phyloP scores from a whole-genome alignment of 2,888 invertebrate genomes.

The Xanthostigma xanthostigma region DNA sequence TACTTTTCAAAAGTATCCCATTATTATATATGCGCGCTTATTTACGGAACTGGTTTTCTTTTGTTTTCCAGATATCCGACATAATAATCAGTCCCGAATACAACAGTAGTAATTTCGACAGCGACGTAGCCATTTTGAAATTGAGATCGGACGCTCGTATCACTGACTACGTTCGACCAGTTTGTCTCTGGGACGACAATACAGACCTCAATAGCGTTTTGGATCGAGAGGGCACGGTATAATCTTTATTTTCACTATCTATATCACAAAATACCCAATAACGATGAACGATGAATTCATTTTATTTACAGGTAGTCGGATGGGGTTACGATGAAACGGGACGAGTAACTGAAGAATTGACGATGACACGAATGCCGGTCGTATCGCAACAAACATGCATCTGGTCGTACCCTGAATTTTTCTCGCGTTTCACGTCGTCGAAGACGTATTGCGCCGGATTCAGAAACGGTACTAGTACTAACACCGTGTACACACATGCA shows the following conservation, averaged over 20 bases:
- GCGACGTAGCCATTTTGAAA: slow-evolving; percentile 25
- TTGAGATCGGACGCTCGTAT: slow-evolving; percentile 18
- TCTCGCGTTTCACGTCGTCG: slow-evolving; percentile 38
- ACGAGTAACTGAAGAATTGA: slow-evolving; percentile 38
- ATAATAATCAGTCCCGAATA: slow-evolving; percentile 23
- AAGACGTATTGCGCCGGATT: slow-evolving; percentile 36
- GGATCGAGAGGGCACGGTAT: slow-evolving; percentile 17
- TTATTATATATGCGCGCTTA: too few species aligned
- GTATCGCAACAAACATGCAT: slow-evolving; percentile 43
- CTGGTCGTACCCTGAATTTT: slow-evolving; percentile 43
- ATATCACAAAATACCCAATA: too few species aligned
- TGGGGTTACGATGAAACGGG: slow-evolving; percentile 43
- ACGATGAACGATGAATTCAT: too few species aligned
- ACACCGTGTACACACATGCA: not conserved
- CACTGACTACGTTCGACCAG: slow-evolving; percentile 24
- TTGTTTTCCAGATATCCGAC: slow-evolving; percentile 8
- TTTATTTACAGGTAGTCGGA: slow-evolving; percentile 24
- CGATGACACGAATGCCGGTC: slow-evolving; percentile 42
- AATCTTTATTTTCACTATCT: not conserved
- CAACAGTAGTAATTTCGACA: slow-evolving; percentile 19
- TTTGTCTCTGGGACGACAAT: slow-evolving; percentile 24
- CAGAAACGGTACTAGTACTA: slow-evolving; percentile 24
- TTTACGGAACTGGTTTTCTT: too few species aligned
- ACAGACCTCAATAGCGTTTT: slow-evolving; percentile 15
- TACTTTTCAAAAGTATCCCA: too few species aligned